Evolutionary conservation across 2,797 vertebrate species (phyloP), one percentile per base, ranked within the genome.

Genomic region (Enteromius trimaculatus): DNA sequence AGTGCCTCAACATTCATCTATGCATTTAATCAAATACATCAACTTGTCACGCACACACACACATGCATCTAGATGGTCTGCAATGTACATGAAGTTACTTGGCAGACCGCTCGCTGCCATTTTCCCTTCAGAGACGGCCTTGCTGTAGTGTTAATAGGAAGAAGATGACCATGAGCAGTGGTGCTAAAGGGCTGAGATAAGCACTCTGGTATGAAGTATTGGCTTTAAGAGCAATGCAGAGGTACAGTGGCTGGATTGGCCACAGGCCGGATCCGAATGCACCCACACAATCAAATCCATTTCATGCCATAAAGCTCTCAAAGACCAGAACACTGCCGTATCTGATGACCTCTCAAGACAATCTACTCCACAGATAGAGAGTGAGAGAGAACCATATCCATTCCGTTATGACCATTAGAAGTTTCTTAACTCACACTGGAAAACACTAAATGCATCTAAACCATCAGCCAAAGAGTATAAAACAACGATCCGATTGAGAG

Each of bases 221-320:
- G 83, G 65, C 69, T 86, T 68, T 77, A 80, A 84, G 53, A 58
- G 81, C 49, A 65, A 83, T 58, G 80, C 68, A 69, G 68, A 77
- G 72, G 62, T 68, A 60, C 65, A 60, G 34, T 42, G 34, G 66
- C 55, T 16, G 66, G 84, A 82, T 86, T 86, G 82, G 83, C 83
- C 86, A 80, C 83, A 86, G 81, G 69, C 83, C 39, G 74, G 62
- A 79, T 82, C 74, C 62, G 42, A 68, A 34, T 75, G 69, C 80
- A 83, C 53, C 81, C 78, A 88, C 89, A 87, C 88, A 88, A 89
- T 87, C 83, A 79, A 86, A 87, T 77, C 84, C 88, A 86, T 88
- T 89, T 90, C 86, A 87, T 88, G 87, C 86, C 85, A 82, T 88
- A 84, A 87, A 88, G 77, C 86, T 86, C 82, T 86, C 74, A 86